Percentiles rank a stretch among this genome's conserved stretches.
Conservation (phyloP, 2,797 vertebrate species). For the Euphonia xanthogaster region DNA sequence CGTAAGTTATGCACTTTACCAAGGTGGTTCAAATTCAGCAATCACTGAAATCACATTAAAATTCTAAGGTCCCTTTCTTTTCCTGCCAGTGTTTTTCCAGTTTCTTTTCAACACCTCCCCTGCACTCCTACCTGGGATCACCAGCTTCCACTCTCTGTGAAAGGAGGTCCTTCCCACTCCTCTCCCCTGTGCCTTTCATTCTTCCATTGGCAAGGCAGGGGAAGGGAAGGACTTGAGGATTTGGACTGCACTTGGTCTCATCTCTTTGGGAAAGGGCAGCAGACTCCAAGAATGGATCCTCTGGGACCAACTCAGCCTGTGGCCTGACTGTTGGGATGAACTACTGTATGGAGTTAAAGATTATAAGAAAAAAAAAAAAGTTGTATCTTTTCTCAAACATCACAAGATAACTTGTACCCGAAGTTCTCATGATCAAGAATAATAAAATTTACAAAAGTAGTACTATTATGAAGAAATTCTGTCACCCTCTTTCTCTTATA, state of each 20-base stretch:
- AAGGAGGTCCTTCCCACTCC: background rate
- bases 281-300: background rate
- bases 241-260: background rate
- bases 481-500: background rate
- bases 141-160: background rate
- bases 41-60: background rate
- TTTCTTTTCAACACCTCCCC: background rate
- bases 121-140: background rate
- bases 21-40: background rate
- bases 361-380: background rate
- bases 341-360: background rate
- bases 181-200: background rate
- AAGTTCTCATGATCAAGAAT: background rate
- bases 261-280: background rate
- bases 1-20: background rate
- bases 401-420: background rate
- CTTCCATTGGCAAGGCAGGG: background rate
- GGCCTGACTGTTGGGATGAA: background rate
- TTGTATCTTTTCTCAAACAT: background rate
- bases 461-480: background rate
- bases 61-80: background rate
- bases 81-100: background rate
- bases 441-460: background rate
- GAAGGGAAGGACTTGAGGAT: background rate
- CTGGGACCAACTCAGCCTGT: background rate